These are phyloP conservation scores for Drosophila recens DNA, from an alignment of 2,888 invertebrate genomes.

Conservation along the genomic window DNA sequence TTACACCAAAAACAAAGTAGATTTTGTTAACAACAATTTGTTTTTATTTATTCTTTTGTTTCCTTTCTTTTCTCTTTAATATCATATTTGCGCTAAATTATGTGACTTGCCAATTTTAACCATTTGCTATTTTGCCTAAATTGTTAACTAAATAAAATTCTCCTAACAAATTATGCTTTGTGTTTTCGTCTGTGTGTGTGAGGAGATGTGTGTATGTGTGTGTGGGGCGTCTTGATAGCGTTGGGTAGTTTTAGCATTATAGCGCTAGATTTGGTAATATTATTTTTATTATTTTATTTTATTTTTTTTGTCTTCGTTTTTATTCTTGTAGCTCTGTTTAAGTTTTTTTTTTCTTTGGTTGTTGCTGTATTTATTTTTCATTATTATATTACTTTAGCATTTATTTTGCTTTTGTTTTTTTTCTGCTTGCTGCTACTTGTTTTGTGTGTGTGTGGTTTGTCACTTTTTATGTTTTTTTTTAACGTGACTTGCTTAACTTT, in stretches of 20 bases:
- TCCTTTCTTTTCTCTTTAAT: slow-evolving; percentile 40
- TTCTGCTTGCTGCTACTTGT: slow-evolving; percentile 69
- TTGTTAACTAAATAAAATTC: slow-evolving; percentile 74
- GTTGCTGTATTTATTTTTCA: slow-evolving; percentile 79
- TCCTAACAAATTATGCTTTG: slow-evolving; percentile 69
- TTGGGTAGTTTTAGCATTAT: slow-evolving; percentile 69
- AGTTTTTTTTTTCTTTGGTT: slow-evolving; percentile 78
- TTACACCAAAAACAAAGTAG: slow-evolving; percentile 65
- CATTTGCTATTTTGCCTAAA: slow-evolving; percentile 69
- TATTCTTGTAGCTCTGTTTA: slow-evolving; percentile 67
- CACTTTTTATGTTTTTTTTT: slow-evolving; percentile 39
- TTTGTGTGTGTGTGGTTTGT: slow-evolving; percentile 58
- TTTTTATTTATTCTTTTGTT: slow-evolving; percentile 36
- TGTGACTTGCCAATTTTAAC: slow-evolving; percentile 66
- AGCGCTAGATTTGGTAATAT: slow-evolving; percentile 51
- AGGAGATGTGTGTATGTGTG: slow-evolving; percentile 28
- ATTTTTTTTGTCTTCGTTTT: slow-evolving; percentile 45
- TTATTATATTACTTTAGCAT: slow-evolving; percentile 64
- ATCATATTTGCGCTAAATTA: slow-evolving; percentile 74
- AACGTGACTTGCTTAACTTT: slow-evolving; percentile 55
- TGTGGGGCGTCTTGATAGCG: slow-evolving; percentile 65
- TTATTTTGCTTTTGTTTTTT: slow-evolving; percentile 35
- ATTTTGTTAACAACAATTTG: slow-evolving; percentile 66
- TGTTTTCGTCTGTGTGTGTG: slow-evolving; percentile 11
- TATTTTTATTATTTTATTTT: slow-evolving; percentile 38